Conservation (phyloP, 2,888 invertebrate species). For the Epistrophe eligans region DNA sequence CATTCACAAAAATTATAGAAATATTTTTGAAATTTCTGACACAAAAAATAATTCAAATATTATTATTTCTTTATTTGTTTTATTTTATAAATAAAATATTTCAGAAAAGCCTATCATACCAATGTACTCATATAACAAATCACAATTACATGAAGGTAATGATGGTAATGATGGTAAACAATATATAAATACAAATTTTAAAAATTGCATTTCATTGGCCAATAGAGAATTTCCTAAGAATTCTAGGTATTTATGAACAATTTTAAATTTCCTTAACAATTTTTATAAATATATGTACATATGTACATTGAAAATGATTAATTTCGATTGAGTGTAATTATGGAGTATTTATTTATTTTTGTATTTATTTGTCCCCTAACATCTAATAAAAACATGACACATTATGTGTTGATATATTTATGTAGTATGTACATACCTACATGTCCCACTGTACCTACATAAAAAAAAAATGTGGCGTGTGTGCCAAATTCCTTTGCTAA, state of each 20-base stretch:
- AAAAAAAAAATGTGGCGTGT: slow-evolving; percentile 3
- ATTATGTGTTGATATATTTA: neutral
- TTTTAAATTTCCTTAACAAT: neutral
- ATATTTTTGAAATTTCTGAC: neutral
- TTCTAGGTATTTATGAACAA: neutral
- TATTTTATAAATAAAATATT: neutral
- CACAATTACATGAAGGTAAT: no score
- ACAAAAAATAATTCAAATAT: neutral
- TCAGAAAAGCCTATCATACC: neutral
- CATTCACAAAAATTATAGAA: slow-evolving; percentile 4
- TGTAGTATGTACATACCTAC: no score
- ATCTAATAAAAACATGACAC: slow-evolving; percentile 25
- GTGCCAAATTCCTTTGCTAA: slow-evolving; percentile 63
- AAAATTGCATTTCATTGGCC: neutral
- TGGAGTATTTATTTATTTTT: neutral
- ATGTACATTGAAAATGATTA: neutral
- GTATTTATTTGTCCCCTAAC: slow-evolving; percentile 3
- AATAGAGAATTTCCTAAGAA: neutral
- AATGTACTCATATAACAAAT: neutral
- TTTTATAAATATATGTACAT: neutral
- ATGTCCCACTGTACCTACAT: neutral
- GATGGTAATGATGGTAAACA: neutral
- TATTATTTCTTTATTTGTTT: neutral
- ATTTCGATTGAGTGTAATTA: neutral
- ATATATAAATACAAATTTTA: no score